Base-by-base conservation (phyloP, 2,888 invertebrate genomes). In the Ophion obscuratus region DNA sequence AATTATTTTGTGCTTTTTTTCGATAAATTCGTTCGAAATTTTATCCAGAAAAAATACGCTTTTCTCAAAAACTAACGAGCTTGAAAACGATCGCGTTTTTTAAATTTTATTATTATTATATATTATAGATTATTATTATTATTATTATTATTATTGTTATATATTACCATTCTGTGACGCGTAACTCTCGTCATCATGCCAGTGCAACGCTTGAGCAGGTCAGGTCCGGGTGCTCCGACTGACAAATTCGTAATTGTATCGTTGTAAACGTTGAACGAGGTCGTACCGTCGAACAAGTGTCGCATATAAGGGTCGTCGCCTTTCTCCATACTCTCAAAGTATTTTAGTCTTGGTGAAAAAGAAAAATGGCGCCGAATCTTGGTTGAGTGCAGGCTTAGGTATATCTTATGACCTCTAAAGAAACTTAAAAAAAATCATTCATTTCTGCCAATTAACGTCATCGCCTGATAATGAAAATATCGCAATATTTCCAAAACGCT, bases 191-290 rank as follows among this genome's bases (percentile, higher is more conserved):
- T 91, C 87, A 95, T 94, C 75, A 95, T 94, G 14, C 94, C 92
- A 27, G 93, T 93, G 83, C 95, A 95, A 64, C 94, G 89, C 83
- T 94, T 90, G 2, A 95, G 92, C 6, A 95, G 89, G 89, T 95
- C 95, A 1, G 95, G 95, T 0, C 95, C 95, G 1, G 95, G 95
- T 10, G 95, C 95, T 10, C 95, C 95, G 0, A 95, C 95, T 1
- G 95, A 95, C 36, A 95, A 91, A 88, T 95, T 95, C 3, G 94
- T 91, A 5, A 94, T 87, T 20, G 91, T 91, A 6, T 92, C 88
- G 4, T 94, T 92, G 86, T 95, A 95, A 27, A 95, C 95, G 91
- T 95, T 95, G 31, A 92, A 89, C 74, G 92, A 89, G 2, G 92
- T 90, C 66, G 92, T 89, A 0, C 94, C 94, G 86, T 95, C 95